phyloP scores from a whole-genome alignment of 2,888 invertebrate species.

The Netelia melanura region DNA sequence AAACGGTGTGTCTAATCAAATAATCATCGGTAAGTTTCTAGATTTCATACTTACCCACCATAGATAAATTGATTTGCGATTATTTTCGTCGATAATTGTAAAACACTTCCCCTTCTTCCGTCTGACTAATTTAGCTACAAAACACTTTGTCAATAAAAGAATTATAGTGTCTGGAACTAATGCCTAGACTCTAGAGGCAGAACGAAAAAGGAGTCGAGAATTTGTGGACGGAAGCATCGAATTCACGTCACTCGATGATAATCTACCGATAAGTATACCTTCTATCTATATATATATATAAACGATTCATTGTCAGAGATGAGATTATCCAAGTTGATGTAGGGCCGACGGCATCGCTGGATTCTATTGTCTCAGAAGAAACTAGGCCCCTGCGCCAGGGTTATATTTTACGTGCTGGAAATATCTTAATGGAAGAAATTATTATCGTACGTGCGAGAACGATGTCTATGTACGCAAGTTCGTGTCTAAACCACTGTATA shows the following conservation, averaged over 20 bases:
- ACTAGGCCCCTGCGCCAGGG: slow-evolving; percentile 60
- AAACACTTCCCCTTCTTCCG: no score
- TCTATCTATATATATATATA: slow-evolving; percentile 33
- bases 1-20: no score
- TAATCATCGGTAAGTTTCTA: no score
- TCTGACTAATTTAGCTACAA: no score
- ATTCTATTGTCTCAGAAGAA: slow-evolving; percentile 70
- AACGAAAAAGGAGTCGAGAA: background rate
- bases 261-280: slow-evolving; percentile 7
- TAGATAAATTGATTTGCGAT: no score
- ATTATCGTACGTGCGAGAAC: slow-evolving; percentile 68
- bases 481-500: background rate
- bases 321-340: slow-evolving; percentile 70
- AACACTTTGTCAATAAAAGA: no score
- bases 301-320: slow-evolving; percentile 49
- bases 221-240: slow-evolving; percentile 50
- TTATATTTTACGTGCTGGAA: slow-evolving; percentile 74
- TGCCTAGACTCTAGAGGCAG: background rate
- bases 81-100: no score
- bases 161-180: no score
- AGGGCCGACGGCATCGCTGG: slow-evolving; percentile 69
- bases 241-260: slow-evolving; percentile 27
- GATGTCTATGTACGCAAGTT: slow-evolving; percentile 1
- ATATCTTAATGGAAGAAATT: slow-evolving; percentile 71
- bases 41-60: no score